These are phyloP conservation scores for Diplazon laetatorius DNA, from an alignment of 2,888 invertebrate species.

Conservation along the genomic window DNA sequence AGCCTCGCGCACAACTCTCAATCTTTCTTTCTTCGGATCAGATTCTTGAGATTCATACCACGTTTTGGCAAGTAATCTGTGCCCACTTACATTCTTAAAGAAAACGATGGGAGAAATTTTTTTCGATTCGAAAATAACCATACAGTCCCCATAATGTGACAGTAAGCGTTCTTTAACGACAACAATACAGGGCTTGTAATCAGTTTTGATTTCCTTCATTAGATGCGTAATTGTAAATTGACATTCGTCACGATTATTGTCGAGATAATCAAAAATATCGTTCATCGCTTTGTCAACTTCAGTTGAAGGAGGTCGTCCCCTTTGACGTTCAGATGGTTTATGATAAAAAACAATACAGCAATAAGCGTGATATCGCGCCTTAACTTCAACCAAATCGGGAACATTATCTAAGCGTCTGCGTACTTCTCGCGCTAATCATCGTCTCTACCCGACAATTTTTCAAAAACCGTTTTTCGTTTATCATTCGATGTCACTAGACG, in stretches of 20 bases:
- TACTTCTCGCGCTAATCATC: constrained; percentile 19
- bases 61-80: constrained; percentile 53
- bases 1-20: constrained; percentile 48
- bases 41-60: constrained; percentile 54
- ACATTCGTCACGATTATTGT: constrained; percentile 34
- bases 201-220: constrained; percentile 23
- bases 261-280: constrained; percentile 28
- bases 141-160: constrained; percentile 36
- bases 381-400: constrained; percentile 22
- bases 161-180: constrained; percentile 29
- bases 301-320: neutral
- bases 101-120: too few species aligned
- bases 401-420: constrained; percentile 18
- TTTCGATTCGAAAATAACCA: constrained; percentile 47
- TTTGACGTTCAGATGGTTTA: neutral
- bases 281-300: constrained; percentile 34
- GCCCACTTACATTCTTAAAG: constrained; percentile 10
- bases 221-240: constrained; percentile 40
- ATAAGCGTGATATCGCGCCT: constrained; percentile 35
- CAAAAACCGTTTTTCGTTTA: constrained; percentile 13
- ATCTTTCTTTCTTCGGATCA: constrained; percentile 53
- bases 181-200: constrained; percentile 11
- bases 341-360: neutral
- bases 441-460: neutral
- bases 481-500: constrained; percentile 1